A percentile compares a stretch with the other conserved stretches of the same genome.
phyloP scores from a whole-genome alignment of 2,113 vertebrate genomes.

The Nycticorax nycticorax region DNA sequence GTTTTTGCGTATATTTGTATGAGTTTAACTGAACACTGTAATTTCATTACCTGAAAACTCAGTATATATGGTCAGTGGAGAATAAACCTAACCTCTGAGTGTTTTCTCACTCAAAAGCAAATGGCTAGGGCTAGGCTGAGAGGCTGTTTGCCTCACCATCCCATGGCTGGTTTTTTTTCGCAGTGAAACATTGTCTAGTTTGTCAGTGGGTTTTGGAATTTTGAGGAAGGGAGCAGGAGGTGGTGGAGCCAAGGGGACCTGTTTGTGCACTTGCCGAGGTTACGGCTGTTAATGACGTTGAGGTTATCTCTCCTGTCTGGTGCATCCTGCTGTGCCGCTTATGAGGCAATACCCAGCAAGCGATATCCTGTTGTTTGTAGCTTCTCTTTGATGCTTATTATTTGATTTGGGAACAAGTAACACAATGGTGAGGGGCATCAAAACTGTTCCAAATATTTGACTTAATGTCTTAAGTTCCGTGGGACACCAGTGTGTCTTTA shows the following conservation, averaged over 20 bases:
- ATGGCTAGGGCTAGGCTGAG: neutral
- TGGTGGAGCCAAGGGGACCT: neutral
- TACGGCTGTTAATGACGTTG: neutral
- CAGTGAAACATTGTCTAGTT: neutral
- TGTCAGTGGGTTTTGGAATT: neutral
- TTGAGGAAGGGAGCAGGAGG: neutral
- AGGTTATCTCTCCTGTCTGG: conserved; percentile 31
- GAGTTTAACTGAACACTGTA: neutral
- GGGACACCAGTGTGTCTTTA: neutral
- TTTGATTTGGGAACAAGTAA: neutral
- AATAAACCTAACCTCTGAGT: neutral
- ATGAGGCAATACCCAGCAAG: conserved; percentile 4
- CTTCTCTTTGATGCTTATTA: conserved; percentile 36
- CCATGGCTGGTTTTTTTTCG: neutral
- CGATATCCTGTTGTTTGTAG: conserved; percentile 32
- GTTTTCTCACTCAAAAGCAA: neutral
- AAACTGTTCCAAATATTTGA: neutral
- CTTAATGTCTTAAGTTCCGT: neutral
- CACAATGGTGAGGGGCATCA: neutral
- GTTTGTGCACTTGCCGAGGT: neutral
- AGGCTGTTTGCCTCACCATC: neutral
- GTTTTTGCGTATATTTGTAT: neutral
- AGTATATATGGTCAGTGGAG: neutral
- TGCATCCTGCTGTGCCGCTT: conserved; percentile 12
- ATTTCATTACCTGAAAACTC: neutral